Evolutionary conservation across 2,797 vertebrate species (phyloP).

Genomic region (Sebastiscus albofasciatus): DNA sequence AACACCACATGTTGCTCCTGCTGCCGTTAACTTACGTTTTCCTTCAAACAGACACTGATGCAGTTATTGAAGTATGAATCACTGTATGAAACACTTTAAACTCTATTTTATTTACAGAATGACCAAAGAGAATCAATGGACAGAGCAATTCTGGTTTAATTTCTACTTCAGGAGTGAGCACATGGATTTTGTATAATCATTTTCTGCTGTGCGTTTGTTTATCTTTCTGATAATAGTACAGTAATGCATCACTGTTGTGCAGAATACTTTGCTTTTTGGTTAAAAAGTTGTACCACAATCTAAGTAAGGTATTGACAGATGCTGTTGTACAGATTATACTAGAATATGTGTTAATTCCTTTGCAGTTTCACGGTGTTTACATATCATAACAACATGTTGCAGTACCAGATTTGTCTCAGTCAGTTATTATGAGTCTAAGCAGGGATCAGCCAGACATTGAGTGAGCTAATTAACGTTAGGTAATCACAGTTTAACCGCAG

Average conservation of each 20-base stretch:
- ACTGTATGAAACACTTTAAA: not conserved
- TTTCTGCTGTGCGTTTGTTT: not conserved
- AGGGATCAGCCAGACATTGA: conserved; percentile 47
- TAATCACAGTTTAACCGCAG: conserved; percentile 52
- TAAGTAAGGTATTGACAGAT: not conserved
- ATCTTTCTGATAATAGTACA: not conserved
- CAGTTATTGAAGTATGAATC: not conserved
- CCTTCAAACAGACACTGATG: not conserved
- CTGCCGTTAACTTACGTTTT: not conserved
- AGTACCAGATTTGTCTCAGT: conserved; percentile 23
- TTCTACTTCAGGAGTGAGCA: not conserved
- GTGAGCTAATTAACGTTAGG: conserved; percentile 46
- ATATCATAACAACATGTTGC: conserved; percentile 20
- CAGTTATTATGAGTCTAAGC: conserved; percentile 33
- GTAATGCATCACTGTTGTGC: not conserved
- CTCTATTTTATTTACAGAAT: not conserved
- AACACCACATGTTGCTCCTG: conserved; percentile 30
- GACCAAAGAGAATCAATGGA: not conserved
- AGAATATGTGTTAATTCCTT: not conserved
- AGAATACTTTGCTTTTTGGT: not conserved
- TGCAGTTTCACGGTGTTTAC: not conserved
- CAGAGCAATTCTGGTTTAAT: not conserved
- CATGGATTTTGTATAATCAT: not conserved
- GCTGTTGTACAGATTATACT: not conserved
- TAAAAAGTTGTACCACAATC: not conserved